Percentiles rank a stretch among this genome's conserved stretches.
phyloP scores from a whole-genome alignment of 2,797 vertebrate genomes.

The Neostethus bicornis region DNA sequence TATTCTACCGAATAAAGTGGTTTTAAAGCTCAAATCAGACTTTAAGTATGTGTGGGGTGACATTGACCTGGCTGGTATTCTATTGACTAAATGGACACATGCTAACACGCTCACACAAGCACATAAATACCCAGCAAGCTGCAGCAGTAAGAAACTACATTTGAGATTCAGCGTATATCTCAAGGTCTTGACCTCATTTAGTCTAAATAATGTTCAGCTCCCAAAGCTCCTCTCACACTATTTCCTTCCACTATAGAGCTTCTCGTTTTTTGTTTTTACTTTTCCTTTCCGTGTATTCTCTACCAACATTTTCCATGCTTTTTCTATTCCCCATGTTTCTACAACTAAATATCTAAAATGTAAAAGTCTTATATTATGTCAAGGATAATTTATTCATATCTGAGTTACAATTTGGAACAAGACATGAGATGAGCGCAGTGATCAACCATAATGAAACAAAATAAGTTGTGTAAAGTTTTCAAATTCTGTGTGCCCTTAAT shows the following conservation, averaged over 20 bases:
- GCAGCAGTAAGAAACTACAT: slow-evolving; percentile 71
- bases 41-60: slow-evolving; percentile 38
- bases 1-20: slow-evolving; percentile 27
- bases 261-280: slow-evolving; percentile 8
- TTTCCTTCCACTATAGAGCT: slow-evolving; percentile 29
- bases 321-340: slow-evolving; percentile 6
- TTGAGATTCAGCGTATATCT: slow-evolving; percentile 77
- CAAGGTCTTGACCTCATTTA: slow-evolving; percentile 82
- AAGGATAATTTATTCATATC: slow-evolving; percentile 38
- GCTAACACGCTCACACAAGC: slow-evolving; percentile 23
- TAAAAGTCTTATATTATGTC: slow-evolving; percentile 16
- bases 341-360: slow-evolving; percentile 37
- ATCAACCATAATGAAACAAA: slow-evolving; percentile 39
- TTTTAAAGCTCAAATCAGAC: slow-evolving; percentile 41
- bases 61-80: slow-evolving; percentile 57
- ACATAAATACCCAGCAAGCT: slow-evolving; percentile 32
- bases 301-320: not conserved
- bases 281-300: not conserved
- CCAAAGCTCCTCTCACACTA: slow-evolving; percentile 46
- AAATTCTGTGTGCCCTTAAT: too few relatives aligned
- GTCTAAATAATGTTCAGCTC: slow-evolving; percentile 75
- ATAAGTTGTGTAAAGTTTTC: slow-evolving; percentile 33
- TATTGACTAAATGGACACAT: slow-evolving; percentile 34
- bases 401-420: slow-evolving; percentile 18
- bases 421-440: slow-evolving; percentile 24